phyloP scores from a whole-genome alignment of 2,113 vertebrate species.

The Amazona guildingii region DNA sequence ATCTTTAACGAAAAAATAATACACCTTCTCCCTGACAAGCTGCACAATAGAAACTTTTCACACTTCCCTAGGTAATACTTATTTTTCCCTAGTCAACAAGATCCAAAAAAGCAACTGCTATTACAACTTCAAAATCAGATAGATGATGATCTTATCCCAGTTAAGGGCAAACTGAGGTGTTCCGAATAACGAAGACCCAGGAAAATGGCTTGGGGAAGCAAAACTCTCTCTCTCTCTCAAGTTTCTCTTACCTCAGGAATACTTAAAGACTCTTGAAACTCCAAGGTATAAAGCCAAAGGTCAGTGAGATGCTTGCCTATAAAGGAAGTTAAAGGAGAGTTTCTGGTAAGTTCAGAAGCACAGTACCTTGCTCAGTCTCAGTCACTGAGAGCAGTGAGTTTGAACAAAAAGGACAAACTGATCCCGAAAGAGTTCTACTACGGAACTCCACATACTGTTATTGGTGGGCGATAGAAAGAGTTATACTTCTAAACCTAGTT shows the following conservation, averaged over 20 bases:
- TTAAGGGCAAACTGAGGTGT: background rate
- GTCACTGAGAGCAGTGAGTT: conserved; percentile 60
- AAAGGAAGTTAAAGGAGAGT: conserved; percentile 69
- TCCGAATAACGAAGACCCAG: background rate
- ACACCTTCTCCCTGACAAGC: background rate
- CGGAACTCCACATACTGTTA: background rate
- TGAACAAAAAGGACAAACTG: conserved; percentile 17
- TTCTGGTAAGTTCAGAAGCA: conserved; percentile 64
- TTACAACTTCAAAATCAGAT: background rate
- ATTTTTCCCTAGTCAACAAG: background rate
- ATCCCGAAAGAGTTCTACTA: background rate
- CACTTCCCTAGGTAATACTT: background rate
- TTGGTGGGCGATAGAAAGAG: background rate
- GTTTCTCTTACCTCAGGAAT: conserved; percentile 62
- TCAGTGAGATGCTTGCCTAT: conserved; percentile 65
- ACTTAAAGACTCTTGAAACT: conserved; percentile 66
- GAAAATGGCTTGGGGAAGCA: conserved; percentile 1
- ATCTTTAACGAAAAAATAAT: background rate
- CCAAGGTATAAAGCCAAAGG: conserved; percentile 65
- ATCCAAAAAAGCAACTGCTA: background rate
- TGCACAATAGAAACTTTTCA: background rate
- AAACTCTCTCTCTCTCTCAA: conserved; percentile 20
- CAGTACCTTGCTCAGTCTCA: conserved; percentile 36
- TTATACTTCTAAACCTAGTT: background rate
- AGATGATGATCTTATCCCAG: background rate